These are phyloP conservation scores for Pachyuromys duprasi DNA, from an alignment of 2,797 vertebrate species.

Conservation along the genomic window DNA sequence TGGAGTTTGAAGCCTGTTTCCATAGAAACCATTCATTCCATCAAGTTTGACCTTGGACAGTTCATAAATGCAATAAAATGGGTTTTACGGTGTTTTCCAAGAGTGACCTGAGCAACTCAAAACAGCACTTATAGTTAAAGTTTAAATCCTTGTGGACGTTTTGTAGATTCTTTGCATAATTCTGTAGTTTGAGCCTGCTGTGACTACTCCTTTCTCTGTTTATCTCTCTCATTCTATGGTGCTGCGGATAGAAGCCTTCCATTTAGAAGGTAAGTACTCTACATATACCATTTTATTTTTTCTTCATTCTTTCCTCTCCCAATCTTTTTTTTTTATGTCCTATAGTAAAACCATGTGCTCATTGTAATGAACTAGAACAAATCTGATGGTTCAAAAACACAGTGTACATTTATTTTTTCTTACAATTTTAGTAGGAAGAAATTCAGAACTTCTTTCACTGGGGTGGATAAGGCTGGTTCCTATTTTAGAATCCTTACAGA, in stretches of 20 bases:
- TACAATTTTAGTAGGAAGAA: background rate
- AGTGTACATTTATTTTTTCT: background rate
- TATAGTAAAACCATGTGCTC: background rate
- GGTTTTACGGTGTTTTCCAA: conserved; percentile 21
- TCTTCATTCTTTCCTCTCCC: background rate
- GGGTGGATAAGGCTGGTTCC: background rate
- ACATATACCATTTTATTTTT: rapidly evolving
- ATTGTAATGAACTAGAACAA: background rate
- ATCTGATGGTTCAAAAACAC: background rate
- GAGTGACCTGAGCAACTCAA: background rate
- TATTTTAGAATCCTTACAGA: background rate
- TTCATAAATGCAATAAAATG: conserved; percentile 14
- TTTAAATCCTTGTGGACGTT: background rate
- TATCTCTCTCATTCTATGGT: background rate
- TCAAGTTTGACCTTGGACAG: background rate
- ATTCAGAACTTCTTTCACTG: background rate
- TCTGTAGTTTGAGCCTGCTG: background rate
- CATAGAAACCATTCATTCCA: conserved; percentile 48
- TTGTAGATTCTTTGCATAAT: background rate
- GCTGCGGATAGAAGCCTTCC: rapidly evolving
- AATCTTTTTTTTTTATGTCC: background rate
- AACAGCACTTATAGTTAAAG: background rate
- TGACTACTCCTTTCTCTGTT: rapidly evolving
- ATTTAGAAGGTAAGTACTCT: background rate
- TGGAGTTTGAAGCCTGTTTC: conserved; percentile 69